Conservation (phyloP, 2,113 vertebrate species). For the Aptenodytes patagonicus region DNA sequence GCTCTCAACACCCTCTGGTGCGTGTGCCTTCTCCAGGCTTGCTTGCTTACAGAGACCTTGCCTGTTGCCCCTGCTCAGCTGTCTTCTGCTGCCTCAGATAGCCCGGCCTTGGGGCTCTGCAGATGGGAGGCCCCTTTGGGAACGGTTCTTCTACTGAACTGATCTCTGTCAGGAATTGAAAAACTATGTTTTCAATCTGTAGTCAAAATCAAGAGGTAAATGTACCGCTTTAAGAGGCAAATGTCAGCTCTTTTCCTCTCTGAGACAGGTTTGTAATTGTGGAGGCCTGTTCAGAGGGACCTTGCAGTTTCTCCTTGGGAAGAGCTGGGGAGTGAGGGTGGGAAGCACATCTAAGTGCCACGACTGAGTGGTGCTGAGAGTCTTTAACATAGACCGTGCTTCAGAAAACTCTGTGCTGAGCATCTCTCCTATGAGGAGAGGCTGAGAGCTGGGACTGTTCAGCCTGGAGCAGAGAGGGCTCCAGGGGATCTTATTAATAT, state of each 20-base stretch:
- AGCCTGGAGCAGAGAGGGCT: background rate
- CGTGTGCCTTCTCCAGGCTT: background rate
- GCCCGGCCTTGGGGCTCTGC: background rate
- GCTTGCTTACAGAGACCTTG: rapidly evolving
- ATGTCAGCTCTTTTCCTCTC: background rate
- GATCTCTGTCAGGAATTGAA: background rate
- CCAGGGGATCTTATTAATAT: background rate
- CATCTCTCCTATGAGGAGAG: rapidly evolving
- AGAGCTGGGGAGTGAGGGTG: background rate
- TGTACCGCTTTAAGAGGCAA: rapidly evolving
- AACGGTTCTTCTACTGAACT: rapidly evolving
- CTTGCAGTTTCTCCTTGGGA: background rate
- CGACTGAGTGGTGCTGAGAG: background rate
- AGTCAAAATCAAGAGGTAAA: background rate
- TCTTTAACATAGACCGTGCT: rapidly evolving
- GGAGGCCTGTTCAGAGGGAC: background rate
- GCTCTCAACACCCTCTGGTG: rapidly evolving
- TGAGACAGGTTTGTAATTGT: background rate
- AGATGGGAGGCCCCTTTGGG: rapidly evolving
- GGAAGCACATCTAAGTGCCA: background rate
- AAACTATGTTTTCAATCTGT: rapidly evolving
- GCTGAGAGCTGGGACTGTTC: background rate
- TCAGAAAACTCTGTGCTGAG: background rate
- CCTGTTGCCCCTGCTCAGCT: rapidly evolving
- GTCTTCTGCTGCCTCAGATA: rapidly evolving